phyloP scores from a whole-genome alignment of 2,113 vertebrate genomes.

The Lethenteron reissneri region DNA sequence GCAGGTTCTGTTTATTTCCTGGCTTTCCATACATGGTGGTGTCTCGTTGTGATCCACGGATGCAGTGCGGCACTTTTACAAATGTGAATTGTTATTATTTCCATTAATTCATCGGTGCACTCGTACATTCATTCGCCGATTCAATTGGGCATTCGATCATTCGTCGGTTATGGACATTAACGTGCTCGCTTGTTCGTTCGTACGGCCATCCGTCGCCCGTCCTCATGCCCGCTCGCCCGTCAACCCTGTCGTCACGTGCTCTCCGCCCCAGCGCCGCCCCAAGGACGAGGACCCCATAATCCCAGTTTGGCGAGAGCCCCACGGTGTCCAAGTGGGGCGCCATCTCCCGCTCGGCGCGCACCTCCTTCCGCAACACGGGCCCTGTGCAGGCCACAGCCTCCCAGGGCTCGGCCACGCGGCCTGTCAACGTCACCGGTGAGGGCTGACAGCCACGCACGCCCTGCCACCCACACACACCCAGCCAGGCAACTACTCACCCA shows the following conservation, averaged over 20 bases:
- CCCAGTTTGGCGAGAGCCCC: constrained; percentile 72
- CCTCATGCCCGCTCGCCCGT: not conserved
- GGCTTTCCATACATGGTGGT: too few species aligned
- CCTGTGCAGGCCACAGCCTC: constrained; percentile 78
- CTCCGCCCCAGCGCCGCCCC: constrained; percentile 29
- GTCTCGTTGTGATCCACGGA: too few species aligned
- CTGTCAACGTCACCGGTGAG: constrained; percentile 69
- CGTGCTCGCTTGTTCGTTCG: not conserved
- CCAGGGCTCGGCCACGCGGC: constrained; percentile 59
- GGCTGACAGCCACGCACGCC: not conserved
- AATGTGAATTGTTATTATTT: too few species aligned
- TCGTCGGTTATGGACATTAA: too few species aligned
- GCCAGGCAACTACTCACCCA: too few species aligned
- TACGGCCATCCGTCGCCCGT: not conserved
- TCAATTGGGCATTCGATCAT: too few species aligned
- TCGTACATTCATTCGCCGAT: too few species aligned
- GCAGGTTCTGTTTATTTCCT: too few species aligned
- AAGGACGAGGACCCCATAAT: constrained; percentile 94
- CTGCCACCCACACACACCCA: too few species aligned
- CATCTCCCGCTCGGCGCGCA: constrained; percentile 73
- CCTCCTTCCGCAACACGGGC: constrained; percentile 67
- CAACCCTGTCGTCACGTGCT: not conserved
- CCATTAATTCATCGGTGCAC: too few species aligned
- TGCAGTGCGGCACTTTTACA: too few species aligned
- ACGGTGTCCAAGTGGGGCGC: constrained; percentile 97